Evolutionary conservation across 2,113 vertebrate genomes (phyloP), one percentile per base, ranked within the genome.

Genomic region (Odocoileus hemionus): DNA sequence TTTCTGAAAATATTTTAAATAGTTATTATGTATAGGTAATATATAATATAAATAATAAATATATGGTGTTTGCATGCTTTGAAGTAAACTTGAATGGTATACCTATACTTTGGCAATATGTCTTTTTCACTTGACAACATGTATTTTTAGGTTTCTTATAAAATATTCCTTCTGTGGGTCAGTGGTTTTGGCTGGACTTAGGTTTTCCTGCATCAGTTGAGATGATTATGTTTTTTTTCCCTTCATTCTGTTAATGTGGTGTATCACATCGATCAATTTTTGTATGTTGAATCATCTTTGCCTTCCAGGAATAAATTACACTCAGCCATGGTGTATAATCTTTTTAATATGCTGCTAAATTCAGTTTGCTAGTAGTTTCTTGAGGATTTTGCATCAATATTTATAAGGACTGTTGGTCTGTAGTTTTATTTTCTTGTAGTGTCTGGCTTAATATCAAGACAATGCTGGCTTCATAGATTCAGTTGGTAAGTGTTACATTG

Each of bases 1-100:
- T 88, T 95, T 97, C 52, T 94, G 55, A 54, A 39, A 43, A 79
- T 70, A 39, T 85, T 96, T 93, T 80, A 80, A 95, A 84, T 87
- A 25, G 61, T 91, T 67, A 95, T 54, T 64, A 10, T 5, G 67
- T 93, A 25, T 54, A 60, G 67, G 36, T n/a, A 90, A 90, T 86
- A 89, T n/a, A 90, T 76, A 93, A 16, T 86, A 26, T 64, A 84
- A 95, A 58, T 30, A 86, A 11, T 54, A 76, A 86, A 6, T 54
- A 43, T 79, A 83, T 89, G 30, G 13, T 94, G 19, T 92, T 89
- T 87, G 23, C 5, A 85, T 97, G 11, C 83, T 95, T 88, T 70
- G n/a, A 90, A 21, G 25, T 30, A 94, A 91, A 47, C 80, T 87
- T 96, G 60, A 91, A 88, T 94, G 67, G 52, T 91, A 23, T 93